phyloP scores from a whole-genome alignment of 2,797 vertebrate genomes.

The Cottoperca gobio region DNA sequence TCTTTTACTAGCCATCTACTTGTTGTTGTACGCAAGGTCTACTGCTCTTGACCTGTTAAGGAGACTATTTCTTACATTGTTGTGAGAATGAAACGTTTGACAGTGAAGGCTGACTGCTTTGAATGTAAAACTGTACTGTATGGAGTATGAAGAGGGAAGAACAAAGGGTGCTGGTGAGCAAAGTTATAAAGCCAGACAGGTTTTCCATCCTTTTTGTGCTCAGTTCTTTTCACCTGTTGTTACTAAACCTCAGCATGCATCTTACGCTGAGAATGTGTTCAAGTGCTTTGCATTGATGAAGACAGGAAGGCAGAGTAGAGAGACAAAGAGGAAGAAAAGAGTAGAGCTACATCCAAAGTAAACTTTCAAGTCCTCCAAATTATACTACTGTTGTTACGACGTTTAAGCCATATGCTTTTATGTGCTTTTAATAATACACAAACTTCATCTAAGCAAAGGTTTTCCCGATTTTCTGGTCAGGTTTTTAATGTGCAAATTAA shows the following conservation, averaged over 20 bases:
- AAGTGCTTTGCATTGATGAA: neutral
- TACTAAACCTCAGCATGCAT: neutral
- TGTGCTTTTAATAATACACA: neutral
- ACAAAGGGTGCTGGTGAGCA: neutral
- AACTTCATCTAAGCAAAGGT: neutral
- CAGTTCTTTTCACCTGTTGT: constrained; percentile 3
- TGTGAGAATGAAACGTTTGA: constrained; percentile 1
- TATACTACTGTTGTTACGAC: too few species aligned
- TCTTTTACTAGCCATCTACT: neutral
- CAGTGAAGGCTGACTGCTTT: neutral
- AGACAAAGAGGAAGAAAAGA: too few species aligned
- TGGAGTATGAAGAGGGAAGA: neutral
- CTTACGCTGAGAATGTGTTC: neutral
- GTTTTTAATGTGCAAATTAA: neutral
- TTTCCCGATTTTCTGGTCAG: neutral
- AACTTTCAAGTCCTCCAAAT: too few species aligned
- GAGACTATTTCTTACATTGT: neutral
- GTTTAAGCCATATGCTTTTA: neutral
- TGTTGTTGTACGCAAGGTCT: neutral
- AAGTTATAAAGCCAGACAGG: neutral
- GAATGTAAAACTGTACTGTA: neutral
- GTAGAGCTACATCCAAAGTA: too few species aligned
- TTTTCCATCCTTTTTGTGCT: neutral
- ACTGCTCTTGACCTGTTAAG: neutral
- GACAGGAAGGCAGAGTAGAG: too few species aligned